These are phyloP conservation scores for Ctenodactylus gundi DNA, from an alignment of 2,113 vertebrate genomes.

Conservation along the genomic window DNA sequence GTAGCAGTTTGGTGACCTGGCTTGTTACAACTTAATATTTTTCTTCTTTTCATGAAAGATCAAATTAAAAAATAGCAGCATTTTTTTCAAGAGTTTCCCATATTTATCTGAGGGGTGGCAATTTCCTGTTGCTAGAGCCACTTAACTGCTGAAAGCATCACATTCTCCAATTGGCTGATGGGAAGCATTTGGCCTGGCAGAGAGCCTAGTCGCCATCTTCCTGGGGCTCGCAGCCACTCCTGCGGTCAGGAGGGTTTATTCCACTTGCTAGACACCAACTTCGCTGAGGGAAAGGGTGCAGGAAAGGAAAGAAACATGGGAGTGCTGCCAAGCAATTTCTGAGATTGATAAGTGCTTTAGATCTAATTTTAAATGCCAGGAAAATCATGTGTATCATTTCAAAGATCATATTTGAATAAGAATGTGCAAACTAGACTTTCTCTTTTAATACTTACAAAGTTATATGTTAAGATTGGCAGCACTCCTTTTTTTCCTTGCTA, in stretches of 20 bases:
- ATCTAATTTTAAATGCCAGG: slow-evolving; percentile 49
- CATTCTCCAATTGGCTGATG: slow-evolving; percentile 29
- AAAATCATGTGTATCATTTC: slow-evolving; percentile 22
- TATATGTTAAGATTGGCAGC: not conserved
- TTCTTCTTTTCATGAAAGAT: slow-evolving; percentile 4
- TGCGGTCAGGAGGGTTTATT: slow-evolving; percentile 15
- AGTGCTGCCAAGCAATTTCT: not conserved
- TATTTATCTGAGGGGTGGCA: slow-evolving; percentile 16
- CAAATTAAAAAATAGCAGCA: not conserved
- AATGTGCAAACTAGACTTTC: not conserved
- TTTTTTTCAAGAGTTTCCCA: slow-evolving; percentile 49
- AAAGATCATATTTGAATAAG: slow-evolving; percentile 38
- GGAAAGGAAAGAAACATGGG: not conserved
- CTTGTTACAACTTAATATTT: slow-evolving; percentile 1
- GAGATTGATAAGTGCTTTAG: not conserved
- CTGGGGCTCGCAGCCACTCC: slow-evolving; percentile 59
- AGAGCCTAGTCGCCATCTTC: slow-evolving; percentile 64
- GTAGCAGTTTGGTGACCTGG: not conserved
- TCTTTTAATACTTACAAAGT: slow-evolving; percentile 58
- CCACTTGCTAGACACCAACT: slow-evolving; percentile 53
- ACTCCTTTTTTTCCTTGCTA: not conserved
- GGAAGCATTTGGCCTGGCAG: slow-evolving; percentile 46
- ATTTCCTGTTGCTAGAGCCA: slow-evolving; percentile 53
- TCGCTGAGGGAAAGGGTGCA: not conserved
- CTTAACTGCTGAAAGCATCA: slow-evolving; percentile 41